These are phyloP conservation scores for Xiphophorus maculatus DNA, from an alignment of 2,113 vertebrate genomes.

Conservation along the genomic window DNA sequence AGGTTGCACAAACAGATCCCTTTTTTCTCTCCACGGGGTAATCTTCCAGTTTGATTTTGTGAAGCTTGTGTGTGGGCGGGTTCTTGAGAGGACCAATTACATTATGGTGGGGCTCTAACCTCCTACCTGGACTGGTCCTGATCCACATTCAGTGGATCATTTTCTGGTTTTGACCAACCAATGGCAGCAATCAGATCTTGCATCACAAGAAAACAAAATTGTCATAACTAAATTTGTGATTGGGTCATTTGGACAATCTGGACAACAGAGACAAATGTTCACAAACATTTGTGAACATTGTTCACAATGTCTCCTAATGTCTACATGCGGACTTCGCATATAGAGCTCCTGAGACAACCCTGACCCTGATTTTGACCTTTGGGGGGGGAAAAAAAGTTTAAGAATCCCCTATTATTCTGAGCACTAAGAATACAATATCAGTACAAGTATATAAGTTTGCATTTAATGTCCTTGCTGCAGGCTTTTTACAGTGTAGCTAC, in stretches of 20 bases:
- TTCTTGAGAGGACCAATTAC: constrained; percentile 75
- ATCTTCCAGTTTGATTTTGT: constrained; percentile 57
- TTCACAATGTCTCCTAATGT: not conserved
- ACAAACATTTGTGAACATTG: no score
- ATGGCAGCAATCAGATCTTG: constrained; percentile 33
- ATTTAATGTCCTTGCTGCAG: constrained; percentile 34
- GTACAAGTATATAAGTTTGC: constrained; percentile 11
- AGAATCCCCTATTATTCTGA: constrained; percentile 13
- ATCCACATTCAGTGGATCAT: constrained; percentile 65
- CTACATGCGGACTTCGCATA: not conserved
- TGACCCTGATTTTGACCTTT: constrained; percentile 28
- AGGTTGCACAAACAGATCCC: constrained; percentile 50
- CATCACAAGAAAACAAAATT: constrained; percentile 6
- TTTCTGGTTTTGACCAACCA: constrained; percentile 41
- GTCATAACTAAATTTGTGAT: not conserved
- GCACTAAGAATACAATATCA: constrained; percentile 14
- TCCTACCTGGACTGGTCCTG: constrained; percentile 51
- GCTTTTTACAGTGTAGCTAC: constrained; percentile 30
- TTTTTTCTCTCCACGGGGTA: constrained; percentile 52
- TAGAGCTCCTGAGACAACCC: not conserved
- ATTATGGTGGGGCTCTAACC: constrained; percentile 46
- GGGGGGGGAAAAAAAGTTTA: not conserved
- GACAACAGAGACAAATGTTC: not conserved
- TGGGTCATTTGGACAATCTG: not conserved
- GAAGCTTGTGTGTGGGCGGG: constrained; percentile 42